Evolutionary conservation across 2,797 vertebrate genomes (phyloP).

Genomic region (Premnoplex brunnescens): DNA sequence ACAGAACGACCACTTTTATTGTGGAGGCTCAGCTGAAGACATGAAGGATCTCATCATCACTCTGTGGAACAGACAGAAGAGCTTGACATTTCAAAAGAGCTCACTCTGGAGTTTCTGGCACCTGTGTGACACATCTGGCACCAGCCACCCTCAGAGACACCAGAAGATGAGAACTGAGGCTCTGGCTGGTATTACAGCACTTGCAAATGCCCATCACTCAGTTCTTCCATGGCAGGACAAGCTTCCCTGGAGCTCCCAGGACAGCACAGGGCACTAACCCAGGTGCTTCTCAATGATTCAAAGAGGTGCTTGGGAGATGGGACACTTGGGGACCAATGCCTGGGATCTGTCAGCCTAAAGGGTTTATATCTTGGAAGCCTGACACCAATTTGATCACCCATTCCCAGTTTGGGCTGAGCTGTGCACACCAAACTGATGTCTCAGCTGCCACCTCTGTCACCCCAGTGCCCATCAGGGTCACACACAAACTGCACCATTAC

Average conservation of each 20-base stretch:
- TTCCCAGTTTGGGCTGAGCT: background rate
- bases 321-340: fast-evolving
- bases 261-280: background rate
- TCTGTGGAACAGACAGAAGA: background rate
- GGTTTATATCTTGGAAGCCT: background rate
- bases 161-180: background rate
- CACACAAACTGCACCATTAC: background rate
- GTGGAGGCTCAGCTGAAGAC: background rate
- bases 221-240: background rate
- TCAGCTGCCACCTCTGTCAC: background rate
- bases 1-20: background rate
- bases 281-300: background rate
- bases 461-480: background rate
- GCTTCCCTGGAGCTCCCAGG: background rate
- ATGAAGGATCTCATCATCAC: background rate
- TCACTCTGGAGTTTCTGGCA: constrained; percentile 8
- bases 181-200: background rate
- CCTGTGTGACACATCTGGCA: constrained; percentile 1
- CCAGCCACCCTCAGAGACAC: background rate
- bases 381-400: background rate
- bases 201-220: background rate
- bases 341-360: background rate
- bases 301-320: background rate
- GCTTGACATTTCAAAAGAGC: constrained; percentile 11
- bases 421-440: background rate